Evolutionary conservation across 2,113 vertebrate species (phyloP).

Genomic region (Galbula dea): DNA sequence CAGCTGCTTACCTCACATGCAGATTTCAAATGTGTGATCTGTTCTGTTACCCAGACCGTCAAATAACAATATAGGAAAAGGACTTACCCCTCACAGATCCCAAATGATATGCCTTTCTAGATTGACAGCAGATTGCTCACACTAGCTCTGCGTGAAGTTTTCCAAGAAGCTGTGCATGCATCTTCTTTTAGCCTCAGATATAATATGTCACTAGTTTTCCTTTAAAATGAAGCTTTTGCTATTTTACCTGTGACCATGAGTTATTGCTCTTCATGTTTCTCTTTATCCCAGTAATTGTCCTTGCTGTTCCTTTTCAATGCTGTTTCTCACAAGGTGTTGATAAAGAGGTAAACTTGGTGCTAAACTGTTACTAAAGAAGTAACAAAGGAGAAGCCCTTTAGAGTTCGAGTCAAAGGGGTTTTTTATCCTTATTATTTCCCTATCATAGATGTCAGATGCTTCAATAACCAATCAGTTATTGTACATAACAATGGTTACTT

Average conservation of each 20-base stretch:
- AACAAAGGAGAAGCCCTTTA: neutral
- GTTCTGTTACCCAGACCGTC: neutral
- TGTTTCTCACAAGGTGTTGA: neutral
- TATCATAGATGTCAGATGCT: neutral
- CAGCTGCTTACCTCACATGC: neutral
- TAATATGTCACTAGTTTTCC: neutral
- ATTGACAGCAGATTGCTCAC: neutral
- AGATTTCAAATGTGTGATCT: neutral
- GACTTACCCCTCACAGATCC: slow-evolving; percentile 7
- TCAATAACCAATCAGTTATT: neutral
- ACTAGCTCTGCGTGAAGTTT: neutral
- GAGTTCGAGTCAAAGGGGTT: neutral
- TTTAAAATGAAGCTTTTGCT: neutral
- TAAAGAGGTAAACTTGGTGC: neutral
- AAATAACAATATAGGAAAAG: neutral
- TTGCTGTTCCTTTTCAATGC: neutral
- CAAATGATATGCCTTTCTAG: neutral
- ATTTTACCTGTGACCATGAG: neutral
- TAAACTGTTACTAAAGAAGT: neutral
- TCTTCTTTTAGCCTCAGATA: neutral
- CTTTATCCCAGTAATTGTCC: neutral
- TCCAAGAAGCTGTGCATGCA: neutral
- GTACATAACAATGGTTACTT: neutral
- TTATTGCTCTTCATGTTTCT: neutral
- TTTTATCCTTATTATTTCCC: neutral